A percentile compares a stretch with the other conserved stretches of the same genome.
Conservation (phyloP, 2,888 invertebrate genomes). For the Drosophila percnosoma region DNA sequence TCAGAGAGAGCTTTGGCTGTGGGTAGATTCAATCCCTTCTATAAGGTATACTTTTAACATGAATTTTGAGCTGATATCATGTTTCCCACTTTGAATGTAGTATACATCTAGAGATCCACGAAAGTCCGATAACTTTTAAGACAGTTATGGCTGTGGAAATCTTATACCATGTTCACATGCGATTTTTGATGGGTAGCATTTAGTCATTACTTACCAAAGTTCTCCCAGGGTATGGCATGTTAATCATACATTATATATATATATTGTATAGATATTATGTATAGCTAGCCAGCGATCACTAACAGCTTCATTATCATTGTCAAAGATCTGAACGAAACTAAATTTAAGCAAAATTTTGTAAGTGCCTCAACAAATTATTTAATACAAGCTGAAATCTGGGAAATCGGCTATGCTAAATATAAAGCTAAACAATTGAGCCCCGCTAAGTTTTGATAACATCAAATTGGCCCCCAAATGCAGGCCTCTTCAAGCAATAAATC, state of each 20-base stretch:
- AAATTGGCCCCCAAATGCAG: fast-evolving
- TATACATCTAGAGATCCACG: background rate
- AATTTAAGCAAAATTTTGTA: background rate
- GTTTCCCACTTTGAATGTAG: background rate
- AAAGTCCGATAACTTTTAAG: background rate
- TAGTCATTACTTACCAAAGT: background rate
- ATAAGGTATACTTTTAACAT: background rate
- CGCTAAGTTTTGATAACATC: background rate
- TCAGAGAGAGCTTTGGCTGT: too few species aligned
- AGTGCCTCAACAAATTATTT: background rate
- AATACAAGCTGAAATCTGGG: background rate
- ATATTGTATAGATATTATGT: background rate
- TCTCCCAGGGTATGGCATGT: background rate
- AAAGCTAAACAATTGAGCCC: background rate
- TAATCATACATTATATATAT: background rate
- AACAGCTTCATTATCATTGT: background rate
- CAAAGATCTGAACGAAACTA: background rate
- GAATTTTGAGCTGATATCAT: background rate
- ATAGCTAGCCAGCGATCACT: background rate
- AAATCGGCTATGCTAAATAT: background rate
- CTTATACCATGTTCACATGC: background rate
- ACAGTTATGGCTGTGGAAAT: background rate
- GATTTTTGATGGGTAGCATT: background rate
- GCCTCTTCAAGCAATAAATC: background rate
- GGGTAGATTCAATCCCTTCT: background rate